Conservation (phyloP, 2,888 invertebrate species). For the Rutpela maculata region DNA sequence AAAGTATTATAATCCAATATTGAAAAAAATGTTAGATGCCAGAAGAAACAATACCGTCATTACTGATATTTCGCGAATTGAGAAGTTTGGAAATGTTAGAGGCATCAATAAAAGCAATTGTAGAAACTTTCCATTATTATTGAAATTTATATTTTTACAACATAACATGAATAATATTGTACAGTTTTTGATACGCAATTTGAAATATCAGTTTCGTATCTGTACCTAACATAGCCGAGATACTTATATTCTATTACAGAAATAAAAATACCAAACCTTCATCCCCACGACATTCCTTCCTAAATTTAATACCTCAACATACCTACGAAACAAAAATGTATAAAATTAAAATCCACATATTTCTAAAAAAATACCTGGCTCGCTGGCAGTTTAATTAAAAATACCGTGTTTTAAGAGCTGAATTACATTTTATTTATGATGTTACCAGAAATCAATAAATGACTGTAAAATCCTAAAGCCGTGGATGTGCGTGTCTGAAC, state of each 20-base stretch:
- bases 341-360: constrained; percentile 26
- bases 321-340: constrained; percentile 30
- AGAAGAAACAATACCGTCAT: too few species aligned
- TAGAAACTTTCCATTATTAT: too few species aligned
- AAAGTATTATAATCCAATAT: too few species aligned
- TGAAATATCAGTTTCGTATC: neutral
- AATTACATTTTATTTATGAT: constrained; percentile 35
- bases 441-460: constrained; percentile 51
- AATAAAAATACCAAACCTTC: constrained; percentile 33
- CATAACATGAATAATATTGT: too few species aligned
- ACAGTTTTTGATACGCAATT: neutral
- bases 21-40: too few species aligned
- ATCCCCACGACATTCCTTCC: constrained; percentile 2
- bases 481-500: constrained; percentile 60
- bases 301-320: constrained; percentile 17
- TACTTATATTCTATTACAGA: neutral
- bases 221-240: neutral
- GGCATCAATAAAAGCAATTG: too few species aligned
- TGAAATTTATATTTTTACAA: too few species aligned
- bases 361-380: constrained; percentile 10
- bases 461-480: constrained; percentile 53
- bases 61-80: too few species aligned
- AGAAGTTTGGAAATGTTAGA: too few species aligned
- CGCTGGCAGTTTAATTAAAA: constrained; percentile 36
- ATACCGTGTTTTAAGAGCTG: constrained; percentile 17